These are phyloP conservation scores for Sebastes wilsoni DNA, from an alignment of 2,797 vertebrate species.

Conservation along the genomic window DNA sequence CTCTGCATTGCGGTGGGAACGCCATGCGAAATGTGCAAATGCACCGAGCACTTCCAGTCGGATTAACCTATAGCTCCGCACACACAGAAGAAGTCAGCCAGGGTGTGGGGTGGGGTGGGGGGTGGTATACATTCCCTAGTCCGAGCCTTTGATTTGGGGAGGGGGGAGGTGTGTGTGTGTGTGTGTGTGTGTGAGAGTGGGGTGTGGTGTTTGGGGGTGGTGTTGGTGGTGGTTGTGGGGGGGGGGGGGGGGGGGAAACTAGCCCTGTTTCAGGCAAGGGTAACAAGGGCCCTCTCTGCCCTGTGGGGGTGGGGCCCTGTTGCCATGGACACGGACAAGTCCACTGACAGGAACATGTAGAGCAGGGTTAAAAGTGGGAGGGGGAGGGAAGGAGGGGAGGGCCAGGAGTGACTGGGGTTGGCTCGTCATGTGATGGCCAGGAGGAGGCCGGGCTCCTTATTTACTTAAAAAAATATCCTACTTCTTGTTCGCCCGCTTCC, in stretches of 20 bases:
- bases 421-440: constrained; percentile 75
- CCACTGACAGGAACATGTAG: constrained; percentile 81
- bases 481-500: constrained; percentile 26
- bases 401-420: constrained; percentile 60
- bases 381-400: constrained; percentile 49
- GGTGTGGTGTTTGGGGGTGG: constrained; percentile 47
- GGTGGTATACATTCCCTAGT: constrained; percentile 73
- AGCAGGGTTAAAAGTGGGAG: constrained; percentile 72
- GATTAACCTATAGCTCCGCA: constrained; percentile 80
- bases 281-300: constrained; percentile 81
- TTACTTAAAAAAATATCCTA: constrained; percentile 67
- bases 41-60: constrained; percentile 73
- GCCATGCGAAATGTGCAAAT: constrained; percentile 76
- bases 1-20: constrained; percentile 80
- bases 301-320: constrained; percentile 82
- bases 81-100: constrained; percentile 63
- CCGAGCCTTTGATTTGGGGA: constrained; percentile 71
- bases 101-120: constrained; percentile 57
- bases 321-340: constrained; percentile 81
- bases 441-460: constrained; percentile 71
- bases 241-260: constrained; percentile 1
- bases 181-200: constrained; percentile 36
- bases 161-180: neutral
- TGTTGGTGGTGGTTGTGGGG: neutral
- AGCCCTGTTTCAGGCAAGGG: constrained; percentile 77